Evolutionary conservation across 2,888 invertebrate genomes (phyloP).

Genomic region (Latheticus oryzae): DNA sequence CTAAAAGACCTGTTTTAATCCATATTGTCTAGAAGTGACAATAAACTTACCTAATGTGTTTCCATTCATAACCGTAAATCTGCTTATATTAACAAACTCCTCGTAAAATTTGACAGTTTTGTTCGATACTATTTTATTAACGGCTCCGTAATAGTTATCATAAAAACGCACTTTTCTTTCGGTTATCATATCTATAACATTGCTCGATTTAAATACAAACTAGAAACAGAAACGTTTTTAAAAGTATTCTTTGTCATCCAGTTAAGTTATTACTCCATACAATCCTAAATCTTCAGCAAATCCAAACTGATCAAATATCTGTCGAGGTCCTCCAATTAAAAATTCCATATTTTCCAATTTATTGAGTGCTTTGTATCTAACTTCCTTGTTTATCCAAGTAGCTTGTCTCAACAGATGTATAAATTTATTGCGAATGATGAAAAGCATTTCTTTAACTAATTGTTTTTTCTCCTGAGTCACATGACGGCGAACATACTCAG

Average conservation of each 20-base stretch:
- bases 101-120: constrained; percentile 21
- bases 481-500: constrained; percentile 45
- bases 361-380: constrained; percentile 39
- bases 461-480: constrained; percentile 42
- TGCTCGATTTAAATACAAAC: constrained; percentile 33
- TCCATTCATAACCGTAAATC: constrained; percentile 31
- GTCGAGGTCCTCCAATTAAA: constrained; percentile 51
- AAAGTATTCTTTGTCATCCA: not conserved
- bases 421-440: constrained; percentile 44
- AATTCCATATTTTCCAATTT: constrained; percentile 46
- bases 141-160: constrained; percentile 12
- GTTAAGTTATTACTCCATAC: constrained; percentile 47
- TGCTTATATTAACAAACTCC: constrained; percentile 27
- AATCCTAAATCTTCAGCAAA: constrained; percentile 57
- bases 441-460: constrained; percentile 47
- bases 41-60: constrained; percentile 33
- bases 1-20: constrained; percentile 64
- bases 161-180: constrained; percentile 21
- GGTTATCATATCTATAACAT: constrained; percentile 33
- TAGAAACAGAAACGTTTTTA: constrained; percentile 1
- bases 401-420: constrained; percentile 43
- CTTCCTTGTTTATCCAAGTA: constrained; percentile 49
- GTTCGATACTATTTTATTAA: constrained; percentile 8
- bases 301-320: constrained; percentile 47
- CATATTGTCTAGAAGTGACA: not conserved